A percentile compares a stretch with the other conserved stretches of the same genome.
Evolutionary conservation across 2,797 vertebrate genomes (phyloP).

Genomic region (Pseudomugil tenellus): DNA sequence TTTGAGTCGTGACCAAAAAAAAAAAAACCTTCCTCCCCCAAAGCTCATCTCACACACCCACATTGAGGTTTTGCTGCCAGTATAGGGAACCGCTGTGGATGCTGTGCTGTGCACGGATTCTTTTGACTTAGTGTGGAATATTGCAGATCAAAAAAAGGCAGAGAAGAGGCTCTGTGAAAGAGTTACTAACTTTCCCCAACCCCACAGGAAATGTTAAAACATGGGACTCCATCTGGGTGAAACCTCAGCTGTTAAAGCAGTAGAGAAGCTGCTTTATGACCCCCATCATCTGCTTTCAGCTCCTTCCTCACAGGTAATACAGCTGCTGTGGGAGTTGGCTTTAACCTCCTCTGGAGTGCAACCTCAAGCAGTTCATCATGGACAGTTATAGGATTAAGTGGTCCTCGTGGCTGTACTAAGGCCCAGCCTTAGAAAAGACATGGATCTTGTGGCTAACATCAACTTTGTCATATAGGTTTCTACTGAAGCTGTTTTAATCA

Average conservation of each 20-base stretch:
- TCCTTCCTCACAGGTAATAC: constrained; percentile 30
- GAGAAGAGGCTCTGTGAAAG: neutral
- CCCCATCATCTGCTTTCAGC: constrained; percentile 18
- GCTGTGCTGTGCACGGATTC: constrained; percentile 12
- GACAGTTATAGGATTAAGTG: constrained; percentile 1
- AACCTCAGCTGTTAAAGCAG: constrained; percentile 7
- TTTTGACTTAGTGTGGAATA: constrained; percentile 10
- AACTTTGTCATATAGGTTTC: neutral
- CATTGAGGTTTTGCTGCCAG: constrained; percentile 36
- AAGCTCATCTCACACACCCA: constrained; percentile 59
- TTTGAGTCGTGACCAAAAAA: constrained; percentile 70
- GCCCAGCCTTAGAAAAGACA: constrained; percentile 1
- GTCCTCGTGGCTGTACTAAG: constrained; percentile 10
- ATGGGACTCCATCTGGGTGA: constrained; percentile 7
- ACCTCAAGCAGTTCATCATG: constrained; percentile 18
- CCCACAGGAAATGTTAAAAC: constrained; percentile 34
- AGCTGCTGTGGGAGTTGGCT: constrained; percentile 8
- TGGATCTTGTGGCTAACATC: neutral
- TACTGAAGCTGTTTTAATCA: neutral
- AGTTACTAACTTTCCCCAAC: constrained; percentile 1
- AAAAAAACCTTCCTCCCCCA: constrained; percentile 45
- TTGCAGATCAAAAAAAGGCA: constrained; percentile 8
- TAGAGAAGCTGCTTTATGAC: constrained; percentile 25
- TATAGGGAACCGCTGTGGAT: constrained; percentile 27
- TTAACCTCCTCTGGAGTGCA: constrained; percentile 16